Percentiles rank a stretch among this genome's conserved stretches.
Conservation (phyloP, 2,113 vertebrate species). For the Falco punctatus region DNA sequence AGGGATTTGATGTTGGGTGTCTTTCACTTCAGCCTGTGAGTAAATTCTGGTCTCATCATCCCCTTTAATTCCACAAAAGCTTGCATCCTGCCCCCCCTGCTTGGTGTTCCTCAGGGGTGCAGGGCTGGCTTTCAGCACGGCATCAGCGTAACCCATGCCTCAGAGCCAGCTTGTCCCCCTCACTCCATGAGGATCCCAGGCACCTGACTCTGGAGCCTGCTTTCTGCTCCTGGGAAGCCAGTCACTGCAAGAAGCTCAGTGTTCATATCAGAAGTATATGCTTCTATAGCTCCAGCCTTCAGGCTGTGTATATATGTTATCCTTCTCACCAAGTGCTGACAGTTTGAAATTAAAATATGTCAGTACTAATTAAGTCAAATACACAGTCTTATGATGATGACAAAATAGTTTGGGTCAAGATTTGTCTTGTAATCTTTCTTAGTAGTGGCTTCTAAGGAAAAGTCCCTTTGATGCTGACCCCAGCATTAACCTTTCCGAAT, state of each 20-base stretch:
- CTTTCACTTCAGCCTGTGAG: not conserved
- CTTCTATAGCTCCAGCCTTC: not conserved
- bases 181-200: not conserved
- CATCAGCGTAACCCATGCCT: not conserved
- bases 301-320: not conserved
- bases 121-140: not conserved
- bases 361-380: not conserved
- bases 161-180: not conserved
- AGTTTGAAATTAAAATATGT: not conserved
- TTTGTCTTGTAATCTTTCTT: conserved; percentile 6
- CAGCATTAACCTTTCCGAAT: not conserved
- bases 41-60: not conserved
- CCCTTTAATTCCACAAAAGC: not conserved
- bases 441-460: not conserved
- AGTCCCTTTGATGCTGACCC: not conserved
- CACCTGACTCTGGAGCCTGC: not conserved
- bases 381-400: not conserved
- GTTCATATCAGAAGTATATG: no score
- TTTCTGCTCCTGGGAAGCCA: not conserved
- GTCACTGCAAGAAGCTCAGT: not conserved
- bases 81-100: not conserved
- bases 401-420: not conserved
- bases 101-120: not conserved
- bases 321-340: not conserved
- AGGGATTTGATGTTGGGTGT: not conserved